Evolutionary conservation across 2,888 invertebrate species (phyloP), one percentile per base, ranked within the genome.

Genomic region (Tetranychus piercei): DNA sequence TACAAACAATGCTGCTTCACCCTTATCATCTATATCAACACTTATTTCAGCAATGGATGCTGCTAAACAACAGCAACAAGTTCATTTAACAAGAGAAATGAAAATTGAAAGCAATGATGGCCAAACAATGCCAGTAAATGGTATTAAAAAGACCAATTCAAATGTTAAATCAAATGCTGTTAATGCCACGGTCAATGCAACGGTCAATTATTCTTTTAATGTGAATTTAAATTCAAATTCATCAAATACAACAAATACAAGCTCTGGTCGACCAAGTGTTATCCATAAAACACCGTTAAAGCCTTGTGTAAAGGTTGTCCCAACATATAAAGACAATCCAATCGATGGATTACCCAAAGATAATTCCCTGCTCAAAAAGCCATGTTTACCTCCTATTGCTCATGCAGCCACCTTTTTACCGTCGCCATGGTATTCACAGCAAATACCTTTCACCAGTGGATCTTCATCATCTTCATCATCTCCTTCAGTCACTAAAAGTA

Each of bases 21-120:
- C 75, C 8, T 44, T 74, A 11, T 44, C 45, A 20, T 74, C 75
- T 34, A 75, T 75, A 23, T 72, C 74, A 34, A 72, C 74, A 34
- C 44, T 74, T 23, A 66, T 75, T 20, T 55, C 55, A 15, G 55
- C 55, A 55, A 55, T 55, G 55, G 55, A 55, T 55, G 55, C 15
- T 9, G 55, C 55, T 55, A 55, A 55, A 55, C 55, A 55, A 55
- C 55, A 55, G 7, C 55, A 55, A 7, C 55, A 55, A 55, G 55
- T 55, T 7, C 55, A 55, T 55, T 55, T 55, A 6, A 15, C 55
- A 1, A 55, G 55, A 55, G 55, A 55, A 15, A 55, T 55, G 55
- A 55, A 55, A 55, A 2, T 55, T 55, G 55, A 55, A 15, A 55
- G 15, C 55, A 55, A 15, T 55, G 55, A 55, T 5, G 7, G 15